Base-by-base conservation (phyloP, 2,888 invertebrate genomes). In the Zygogramma bicolorata region DNA sequence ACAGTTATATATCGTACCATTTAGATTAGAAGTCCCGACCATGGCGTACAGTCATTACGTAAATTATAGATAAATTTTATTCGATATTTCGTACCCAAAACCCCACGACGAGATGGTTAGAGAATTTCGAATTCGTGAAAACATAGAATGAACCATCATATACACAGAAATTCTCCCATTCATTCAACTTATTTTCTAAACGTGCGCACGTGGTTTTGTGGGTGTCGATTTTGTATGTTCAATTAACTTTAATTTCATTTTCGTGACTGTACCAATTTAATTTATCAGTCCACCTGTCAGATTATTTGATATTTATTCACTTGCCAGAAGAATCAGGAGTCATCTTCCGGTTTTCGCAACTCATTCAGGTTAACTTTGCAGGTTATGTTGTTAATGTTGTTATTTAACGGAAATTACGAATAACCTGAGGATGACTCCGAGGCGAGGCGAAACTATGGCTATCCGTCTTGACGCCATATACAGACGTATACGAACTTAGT, bases 401-500 rank as follows among this genome's bases (percentile, higher is more conserved):
- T 76, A 61, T 71, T 70, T 68, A 71, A 67, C 69, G 70, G 46
- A 63, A 68, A 49, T 63, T 62, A 49, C 70, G 40, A 40, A 69
- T 70, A 57, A 61, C 57, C 61, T 53, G 46, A 65, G 40, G 65
- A 70, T 58, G 49, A 58, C 60, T 65, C 71, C 25, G 42, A 61
- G 40, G 68, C 70, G 70, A 71, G 68, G 67, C 63, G 60, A 57
- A 69, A 70, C 68, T 70, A 25, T 68, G 61, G 71, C 68, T 65
- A 57, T 69, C 63, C 72, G 70, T 68, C 71, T 71, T 65, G 60
- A 57, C 68, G 71, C 65, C 71, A 61, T 42, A 73, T 71, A 83
- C 81, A 81, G 80, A 83, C 79, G 85, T 85, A 85, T 85, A 85
- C 85, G 85, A 85, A 78, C 82, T 82, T 84, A 83, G 84, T 85